Percentiles rank a stretch among this genome's conserved stretches.
phyloP scores from a whole-genome alignment of 2,888 invertebrate species.

The Drosophila meridionalis region DNA sequence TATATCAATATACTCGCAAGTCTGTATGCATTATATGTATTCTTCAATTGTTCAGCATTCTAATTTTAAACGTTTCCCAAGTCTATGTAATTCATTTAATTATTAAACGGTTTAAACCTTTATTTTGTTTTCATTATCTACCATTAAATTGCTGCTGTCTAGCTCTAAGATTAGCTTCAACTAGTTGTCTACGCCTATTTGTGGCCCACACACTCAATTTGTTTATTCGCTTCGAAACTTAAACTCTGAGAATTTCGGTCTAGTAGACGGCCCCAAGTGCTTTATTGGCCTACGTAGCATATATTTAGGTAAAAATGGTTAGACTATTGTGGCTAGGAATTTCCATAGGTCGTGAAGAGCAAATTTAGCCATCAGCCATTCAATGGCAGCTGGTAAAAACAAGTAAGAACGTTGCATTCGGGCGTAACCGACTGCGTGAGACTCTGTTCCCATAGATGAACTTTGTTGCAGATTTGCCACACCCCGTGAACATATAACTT shows the following conservation, averaged over 20 bases:
- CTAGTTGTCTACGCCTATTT: slow-evolving; percentile 37
- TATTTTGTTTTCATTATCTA: slow-evolving; percentile 17
- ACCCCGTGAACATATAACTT: too few species aligned
- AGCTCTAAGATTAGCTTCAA: slow-evolving; percentile 32
- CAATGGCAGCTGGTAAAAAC: slow-evolving; percentile 26
- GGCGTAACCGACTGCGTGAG: too few species aligned
- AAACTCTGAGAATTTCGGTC: slow-evolving; percentile 21
- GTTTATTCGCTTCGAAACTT: slow-evolving; percentile 27
- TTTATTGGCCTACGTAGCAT: neutral
- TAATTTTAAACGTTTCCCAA: slow-evolving; percentile 36
- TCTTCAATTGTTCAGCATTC: slow-evolving; percentile 51
- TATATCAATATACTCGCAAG: slow-evolving; percentile 27
- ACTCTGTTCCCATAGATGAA: too few species aligned
- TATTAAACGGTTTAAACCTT: slow-evolving; percentile 34
- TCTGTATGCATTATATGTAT: slow-evolving; percentile 30
- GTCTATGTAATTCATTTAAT: slow-evolving; percentile 42
- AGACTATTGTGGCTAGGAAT: slow-evolving; percentile 54
- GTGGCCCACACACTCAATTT: slow-evolving; percentile 26
- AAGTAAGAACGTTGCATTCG: too few species aligned
- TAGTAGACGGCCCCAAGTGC: slow-evolving; percentile 6
- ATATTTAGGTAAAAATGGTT: slow-evolving; percentile 51
- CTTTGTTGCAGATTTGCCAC: too few species aligned
- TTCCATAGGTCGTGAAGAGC: slow-evolving; percentile 7
- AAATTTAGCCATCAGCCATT: slow-evolving; percentile 23
- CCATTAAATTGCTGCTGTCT: slow-evolving; percentile 25